These are phyloP conservation scores for Caenorhabditis brenneri DNA, from an alignment of 1,140 invertebrate genomes.

Conservation along the genomic window DNA sequence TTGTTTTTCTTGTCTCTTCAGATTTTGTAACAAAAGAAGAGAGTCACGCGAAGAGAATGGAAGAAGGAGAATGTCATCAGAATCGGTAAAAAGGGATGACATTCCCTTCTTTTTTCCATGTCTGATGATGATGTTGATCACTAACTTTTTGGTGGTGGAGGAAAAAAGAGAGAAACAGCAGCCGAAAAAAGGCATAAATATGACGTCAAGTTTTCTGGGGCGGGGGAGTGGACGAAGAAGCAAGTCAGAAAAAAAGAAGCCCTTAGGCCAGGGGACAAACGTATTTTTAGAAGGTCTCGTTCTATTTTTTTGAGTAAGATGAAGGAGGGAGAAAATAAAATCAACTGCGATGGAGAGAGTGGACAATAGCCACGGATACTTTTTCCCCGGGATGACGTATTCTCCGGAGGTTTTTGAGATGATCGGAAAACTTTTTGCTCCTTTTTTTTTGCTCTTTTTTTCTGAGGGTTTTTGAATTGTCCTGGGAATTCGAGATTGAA, in stretches of 20 bases:
- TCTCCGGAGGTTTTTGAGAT: no score
- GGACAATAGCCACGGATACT: no score
- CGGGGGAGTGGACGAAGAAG: neutral
- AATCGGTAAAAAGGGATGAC: neutral
- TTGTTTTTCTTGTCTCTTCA: neutral
- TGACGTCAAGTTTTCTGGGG: neutral
- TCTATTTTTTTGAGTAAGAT: neutral
- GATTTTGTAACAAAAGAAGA: neutral
- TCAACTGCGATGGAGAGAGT: no score
- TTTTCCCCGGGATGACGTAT: no score
- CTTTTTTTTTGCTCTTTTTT: neutral
- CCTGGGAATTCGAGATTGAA: neutral
- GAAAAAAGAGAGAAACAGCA: neutral
- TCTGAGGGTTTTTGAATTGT: no score
- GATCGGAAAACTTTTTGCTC: neutral
- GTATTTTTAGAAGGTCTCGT: constrained; percentile 28
- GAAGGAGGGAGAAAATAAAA: neutral
- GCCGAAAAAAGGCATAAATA: neutral
- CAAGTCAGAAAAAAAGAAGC: neutral
- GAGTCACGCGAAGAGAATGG: neutral
- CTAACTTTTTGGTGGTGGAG: neutral
- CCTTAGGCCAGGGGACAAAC: neutral
- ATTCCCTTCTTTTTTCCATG: no score
- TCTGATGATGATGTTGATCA: neutral
- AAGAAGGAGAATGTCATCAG: neutral